Percentiles rank a stretch among this genome's conserved stretches.
Conservation (phyloP, 1,140 invertebrate genomes). For the Drosophila tropicalis region DNA sequence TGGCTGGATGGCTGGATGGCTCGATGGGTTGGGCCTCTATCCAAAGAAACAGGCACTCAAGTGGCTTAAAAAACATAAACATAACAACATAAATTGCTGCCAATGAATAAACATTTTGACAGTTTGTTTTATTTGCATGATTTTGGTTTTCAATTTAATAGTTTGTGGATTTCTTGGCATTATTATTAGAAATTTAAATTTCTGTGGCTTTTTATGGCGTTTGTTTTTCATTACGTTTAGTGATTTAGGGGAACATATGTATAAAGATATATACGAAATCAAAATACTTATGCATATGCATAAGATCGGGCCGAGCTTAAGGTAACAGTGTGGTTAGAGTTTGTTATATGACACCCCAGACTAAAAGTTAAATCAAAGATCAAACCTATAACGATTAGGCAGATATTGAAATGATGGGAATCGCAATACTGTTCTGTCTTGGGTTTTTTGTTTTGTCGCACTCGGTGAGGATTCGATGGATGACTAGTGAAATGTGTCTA, state of each 20-base stretch:
- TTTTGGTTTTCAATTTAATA: slow-evolving; percentile 56
- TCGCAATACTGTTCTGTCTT: background rate
- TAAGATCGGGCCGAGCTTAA: slow-evolving; percentile 15
- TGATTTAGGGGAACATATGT: slow-evolving; percentile 28
- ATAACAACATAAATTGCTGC: slow-evolving; percentile 48
- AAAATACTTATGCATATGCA: slow-evolving; percentile 33
- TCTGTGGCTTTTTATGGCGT: slow-evolving; percentile 41
- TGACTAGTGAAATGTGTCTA: too few relatives aligned
- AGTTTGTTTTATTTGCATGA: slow-evolving; percentile 49
- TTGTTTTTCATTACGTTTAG: slow-evolving; percentile 25
- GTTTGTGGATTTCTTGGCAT: slow-evolving; percentile 51
- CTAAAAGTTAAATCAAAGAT: slow-evolving; percentile 5
- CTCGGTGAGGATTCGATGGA: too few relatives aligned
- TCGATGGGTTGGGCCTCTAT: slow-evolving; percentile 15
- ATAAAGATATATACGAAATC: slow-evolving; percentile 18
- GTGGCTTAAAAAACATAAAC: slow-evolving; percentile 21
- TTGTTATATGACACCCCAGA: slow-evolving; percentile 13
- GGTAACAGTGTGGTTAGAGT: background rate
- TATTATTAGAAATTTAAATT: slow-evolving; percentile 53
- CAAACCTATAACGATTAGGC: slow-evolving; percentile 1
- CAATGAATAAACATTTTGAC: slow-evolving; percentile 64
- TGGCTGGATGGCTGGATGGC: slow-evolving; percentile 26
- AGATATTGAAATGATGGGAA: background rate
- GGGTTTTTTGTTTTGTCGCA: too few relatives aligned
- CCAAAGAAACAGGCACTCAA: slow-evolving; percentile 25